Percentiles rank a stretch among this genome's conserved stretches.
phyloP scores from a whole-genome alignment of 2,113 vertebrate genomes.

The Aramus guarauna region DNA sequence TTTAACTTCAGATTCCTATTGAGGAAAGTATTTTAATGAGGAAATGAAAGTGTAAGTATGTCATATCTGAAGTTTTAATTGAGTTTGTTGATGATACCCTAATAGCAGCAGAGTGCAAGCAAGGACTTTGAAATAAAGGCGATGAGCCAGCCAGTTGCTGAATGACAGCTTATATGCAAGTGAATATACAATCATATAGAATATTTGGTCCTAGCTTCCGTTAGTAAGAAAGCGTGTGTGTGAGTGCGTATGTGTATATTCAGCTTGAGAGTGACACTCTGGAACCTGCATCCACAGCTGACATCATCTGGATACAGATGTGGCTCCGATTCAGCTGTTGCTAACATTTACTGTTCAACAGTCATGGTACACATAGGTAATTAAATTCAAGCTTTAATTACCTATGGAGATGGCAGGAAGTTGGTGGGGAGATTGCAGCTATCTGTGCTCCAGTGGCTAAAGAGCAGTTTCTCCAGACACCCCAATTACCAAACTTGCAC shows the following conservation, averaged over 20 bases:
- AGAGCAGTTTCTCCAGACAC: not conserved
- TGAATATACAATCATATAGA: not conserved
- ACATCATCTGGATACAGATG: not conserved
- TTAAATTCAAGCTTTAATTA: not conserved
- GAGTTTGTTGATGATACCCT: not conserved
- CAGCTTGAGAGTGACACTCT: not conserved
- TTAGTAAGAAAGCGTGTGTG: not conserved
- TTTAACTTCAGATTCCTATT: not conserved
- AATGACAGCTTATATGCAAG: not conserved
- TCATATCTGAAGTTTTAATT: not conserved
- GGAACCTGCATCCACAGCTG: not conserved
- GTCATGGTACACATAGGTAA: not conserved
- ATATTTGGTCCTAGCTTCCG: not conserved
- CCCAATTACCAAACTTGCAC: not conserved
- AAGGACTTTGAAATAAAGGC: not conserved
- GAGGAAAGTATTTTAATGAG: slow-evolving; percentile 33
- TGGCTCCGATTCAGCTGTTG: not conserved
- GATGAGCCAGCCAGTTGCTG: not conserved
- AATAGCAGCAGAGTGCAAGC: not conserved
- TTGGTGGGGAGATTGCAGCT: not conserved
- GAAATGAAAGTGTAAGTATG: slow-evolving; percentile 14
- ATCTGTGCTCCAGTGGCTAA: not conserved
- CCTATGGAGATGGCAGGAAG: not conserved
- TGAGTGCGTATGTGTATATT: fast-evolving
- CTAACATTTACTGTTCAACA: not conserved